Base-by-base conservation (phyloP, 1,140 invertebrate species). In the Nomia melanderi region DNA sequence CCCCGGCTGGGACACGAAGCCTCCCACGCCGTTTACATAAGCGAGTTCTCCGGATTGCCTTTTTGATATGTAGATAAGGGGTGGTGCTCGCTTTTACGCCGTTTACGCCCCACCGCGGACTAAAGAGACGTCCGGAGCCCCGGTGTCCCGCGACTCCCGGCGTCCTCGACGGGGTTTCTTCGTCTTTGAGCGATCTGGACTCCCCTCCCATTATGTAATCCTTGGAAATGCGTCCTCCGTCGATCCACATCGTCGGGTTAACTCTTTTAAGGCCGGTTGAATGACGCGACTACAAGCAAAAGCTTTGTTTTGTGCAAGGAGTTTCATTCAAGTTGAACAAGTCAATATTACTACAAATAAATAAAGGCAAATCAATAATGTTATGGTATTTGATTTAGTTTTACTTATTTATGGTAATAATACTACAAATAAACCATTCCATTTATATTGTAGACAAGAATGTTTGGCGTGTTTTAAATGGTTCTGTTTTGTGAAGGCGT, bases 51-150 rank as follows among this genome's bases (percentile, higher is more conserved):
- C 84, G 90, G 89, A 92, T 92, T 92, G 91, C 91, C 92, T 92
- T 92, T 92, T 92, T 92, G 92, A 92, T 92, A 92, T 92, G 92
- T 92, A 92, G 91, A 92, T 92, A 91, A 91, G 91, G 88, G 86
- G 87, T 89, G 87, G 77, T 77, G 70, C 78, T 8, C 86, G 89
- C 90, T 92, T 91, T 91, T 89, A 91, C 90, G 89, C 89, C 90
- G 89, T 91, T 92, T 91, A 91, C 89, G 87, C 89, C 86, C 85
- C 66, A 27, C 39, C 78, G 50, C 70, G 73, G 64, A 59, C 71
- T 81, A 75, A 69, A 84, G 67, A 64, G 82, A 78, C 50, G 50
- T 44, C n/a, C 31, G 41, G 33, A 23, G 39, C 53, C 20, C n/a
- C 53, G 41, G 31, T 53, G 20, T 39, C 29, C 54, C 47, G 47